phyloP scores from a whole-genome alignment of 1,140 invertebrate genomes.

The Eulimnadia texana region DNA sequence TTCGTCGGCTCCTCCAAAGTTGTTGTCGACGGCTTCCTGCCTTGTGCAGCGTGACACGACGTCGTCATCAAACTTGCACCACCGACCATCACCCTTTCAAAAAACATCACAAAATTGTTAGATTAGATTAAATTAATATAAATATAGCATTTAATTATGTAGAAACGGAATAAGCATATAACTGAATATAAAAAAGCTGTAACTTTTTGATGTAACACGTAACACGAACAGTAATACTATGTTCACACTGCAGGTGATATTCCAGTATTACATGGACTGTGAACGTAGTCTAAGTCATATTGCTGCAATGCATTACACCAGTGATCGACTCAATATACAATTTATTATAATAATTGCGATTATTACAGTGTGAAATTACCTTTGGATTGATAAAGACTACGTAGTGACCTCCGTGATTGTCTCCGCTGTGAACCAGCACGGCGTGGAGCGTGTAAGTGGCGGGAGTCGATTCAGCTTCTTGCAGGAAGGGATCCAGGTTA shows the following conservation, averaged over 20 bases:
- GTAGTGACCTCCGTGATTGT: conserved; percentile 99
- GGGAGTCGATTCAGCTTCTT: conserved; percentile 50
- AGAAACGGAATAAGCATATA: too few relatives aligned
- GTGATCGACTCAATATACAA: too few relatives aligned
- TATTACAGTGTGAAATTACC: neutral
- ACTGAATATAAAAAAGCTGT: too few relatives aligned
- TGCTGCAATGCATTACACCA: too few relatives aligned
- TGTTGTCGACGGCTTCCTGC: conserved; percentile 92
- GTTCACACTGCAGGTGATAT: too few relatives aligned
- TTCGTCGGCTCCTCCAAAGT: conserved; percentile 94
- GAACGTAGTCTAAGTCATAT: too few relatives aligned
- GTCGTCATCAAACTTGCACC: conserved; percentile 99
- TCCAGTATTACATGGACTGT: too few relatives aligned
- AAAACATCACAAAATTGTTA: too few relatives aligned
- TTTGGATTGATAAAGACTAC: conserved; percentile 96
- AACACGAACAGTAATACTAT: too few relatives aligned
- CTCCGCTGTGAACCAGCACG: conserved; percentile 95
- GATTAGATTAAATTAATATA: neutral
- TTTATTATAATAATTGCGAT: too few relatives aligned
- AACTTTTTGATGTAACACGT: too few relatives aligned
- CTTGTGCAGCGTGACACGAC: conserved; percentile 93
- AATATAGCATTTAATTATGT: too few relatives aligned
- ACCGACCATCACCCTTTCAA: conserved; percentile 31
- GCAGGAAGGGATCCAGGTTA: conserved; percentile 67
- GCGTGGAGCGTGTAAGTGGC: conserved; percentile 92